Evolutionary conservation across 37 sponge, comb jelly and placozoan genomes (phyloP), one percentile per base, ranked within the genome.

Genomic region (Amphimedon queenslandica): DNA sequence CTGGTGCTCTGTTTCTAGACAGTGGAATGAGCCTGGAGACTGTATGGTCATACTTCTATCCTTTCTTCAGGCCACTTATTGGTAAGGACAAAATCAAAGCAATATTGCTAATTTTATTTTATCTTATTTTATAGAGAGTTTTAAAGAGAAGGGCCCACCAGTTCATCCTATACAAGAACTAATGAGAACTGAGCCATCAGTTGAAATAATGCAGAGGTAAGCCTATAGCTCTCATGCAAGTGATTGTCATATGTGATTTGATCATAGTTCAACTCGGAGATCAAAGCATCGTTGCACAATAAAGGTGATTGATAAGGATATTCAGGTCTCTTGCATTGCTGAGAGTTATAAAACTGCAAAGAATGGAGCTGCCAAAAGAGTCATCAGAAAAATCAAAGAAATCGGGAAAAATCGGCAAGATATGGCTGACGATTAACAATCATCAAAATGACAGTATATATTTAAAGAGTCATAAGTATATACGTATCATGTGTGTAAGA

Each of bases 1-100:
- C 87, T 18, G 99, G 92, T 31, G 96, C 99, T 39, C 71, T 99
- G 28, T 99, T 93, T 69, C 16, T 99, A 8, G 99, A 99, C 77
- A 93, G 88, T 66, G 87, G 84, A 32, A 74, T 88, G 77, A 55
- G 74, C 32, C 64, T 99, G 56, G 73, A 81, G 55, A 66, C 70
- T 0, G 92, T 93, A 27, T 95, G 94, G 94, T 42, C 37, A 55
- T 82, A 82, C 1, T 87, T 98, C 37, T 34, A 69, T 30, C 89
- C 89, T 0, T 74, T 77, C 33, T 85, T 95, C 73, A 55, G 78
- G 31, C 76, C 71, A 24, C 70, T 73, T 2, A 92, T 95, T 23
- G 87, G 96, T 95, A 72, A 31, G n/a, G n/a, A 29, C n/a, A 23
- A 47, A n/a, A 32, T n/a, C 27, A 47, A 28, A 24, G 5, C 56